Percentiles rank a stretch among this genome's conserved stretches.
Conservation (phyloP, 2,797 vertebrate genomes). For the Bradypus variegatus region DNA sequence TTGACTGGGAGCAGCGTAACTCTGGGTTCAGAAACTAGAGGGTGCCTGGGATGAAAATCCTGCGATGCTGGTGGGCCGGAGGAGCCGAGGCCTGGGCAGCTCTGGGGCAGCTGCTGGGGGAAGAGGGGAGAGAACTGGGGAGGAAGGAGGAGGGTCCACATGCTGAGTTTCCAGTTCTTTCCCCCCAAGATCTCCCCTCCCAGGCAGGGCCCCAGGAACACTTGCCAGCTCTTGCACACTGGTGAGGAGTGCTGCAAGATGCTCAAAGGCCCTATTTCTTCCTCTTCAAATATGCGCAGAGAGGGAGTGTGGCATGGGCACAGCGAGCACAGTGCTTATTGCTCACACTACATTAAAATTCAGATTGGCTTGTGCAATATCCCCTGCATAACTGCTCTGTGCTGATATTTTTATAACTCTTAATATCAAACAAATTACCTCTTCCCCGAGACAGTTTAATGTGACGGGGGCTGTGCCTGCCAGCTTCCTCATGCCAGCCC, state of each 20-base stretch:
- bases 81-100: neutral
- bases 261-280: slow-evolving; percentile 15
- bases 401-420: slow-evolving; percentile 70
- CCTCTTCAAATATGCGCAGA: slow-evolving; percentile 62
- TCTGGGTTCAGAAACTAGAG: neutral
- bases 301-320: slow-evolving; percentile 19
- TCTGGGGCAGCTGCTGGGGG: neutral
- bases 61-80: neutral
- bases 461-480: slow-evolving; percentile 55
- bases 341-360: slow-evolving; percentile 69
- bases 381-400: slow-evolving; percentile 49
- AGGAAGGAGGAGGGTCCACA: neutral
- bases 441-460: slow-evolving; percentile 68
- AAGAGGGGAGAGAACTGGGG: rapidly evolving
- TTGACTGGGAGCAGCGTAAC: neutral
- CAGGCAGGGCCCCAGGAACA: neutral
- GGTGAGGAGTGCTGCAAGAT: neutral
- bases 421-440: slow-evolving; percentile 71
- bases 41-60: neutral
- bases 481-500: slow-evolving; percentile 54
- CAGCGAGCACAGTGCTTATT: slow-evolving; percentile 46
- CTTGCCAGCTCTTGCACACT: neutral
- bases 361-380: slow-evolving; percentile 63
- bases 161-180: neutral
- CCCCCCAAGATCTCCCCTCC: neutral